phyloP scores from a whole-genome alignment of 2,797 vertebrate species.

The Neosilurus mollespiculum region DNA sequence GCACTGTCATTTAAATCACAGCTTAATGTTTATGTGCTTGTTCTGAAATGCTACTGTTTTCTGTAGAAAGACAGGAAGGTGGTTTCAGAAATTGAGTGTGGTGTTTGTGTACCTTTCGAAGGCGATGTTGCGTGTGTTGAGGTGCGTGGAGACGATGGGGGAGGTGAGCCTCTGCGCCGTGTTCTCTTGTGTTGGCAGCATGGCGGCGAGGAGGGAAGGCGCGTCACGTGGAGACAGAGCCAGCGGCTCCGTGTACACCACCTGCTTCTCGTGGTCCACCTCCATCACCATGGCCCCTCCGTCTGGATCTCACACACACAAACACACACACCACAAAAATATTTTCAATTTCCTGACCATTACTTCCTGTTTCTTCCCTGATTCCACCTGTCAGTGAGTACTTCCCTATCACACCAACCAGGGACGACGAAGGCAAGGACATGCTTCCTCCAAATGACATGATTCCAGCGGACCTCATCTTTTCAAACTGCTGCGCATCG shows the following conservation, averaged over 20 bases:
- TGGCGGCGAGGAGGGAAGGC: conserved; percentile 87
- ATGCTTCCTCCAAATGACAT: too few species aligned
- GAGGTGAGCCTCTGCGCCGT: conserved; percentile 90
- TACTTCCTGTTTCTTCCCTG: not conserved
- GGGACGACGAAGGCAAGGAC: too few species aligned
- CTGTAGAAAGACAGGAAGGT: not conserved
- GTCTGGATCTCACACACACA: conserved; percentile 60
- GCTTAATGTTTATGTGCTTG: not conserved
- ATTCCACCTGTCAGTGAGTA: too few species aligned
- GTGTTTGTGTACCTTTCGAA: conserved; percentile 81
- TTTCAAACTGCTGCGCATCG: too few species aligned
- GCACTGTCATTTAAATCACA: not conserved
- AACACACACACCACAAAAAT: not conserved
- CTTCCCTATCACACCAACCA: too few species aligned
- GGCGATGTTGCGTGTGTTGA: conserved; percentile 92
- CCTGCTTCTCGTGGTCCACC: conserved; percentile 95
- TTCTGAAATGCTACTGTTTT: not conserved
- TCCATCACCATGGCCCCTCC: conserved; percentile 93
- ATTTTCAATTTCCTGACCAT: not conserved
- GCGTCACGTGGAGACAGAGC: conserved; percentile 84
- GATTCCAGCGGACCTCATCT: too few species aligned
- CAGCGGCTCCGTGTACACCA: conserved; percentile 90
- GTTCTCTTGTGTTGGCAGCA: conserved; percentile 91
- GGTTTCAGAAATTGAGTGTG: not conserved
- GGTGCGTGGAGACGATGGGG: conserved; percentile 91